Conservation (phyloP, 2,888 invertebrate species). For the Oscheius sp. region DNA sequence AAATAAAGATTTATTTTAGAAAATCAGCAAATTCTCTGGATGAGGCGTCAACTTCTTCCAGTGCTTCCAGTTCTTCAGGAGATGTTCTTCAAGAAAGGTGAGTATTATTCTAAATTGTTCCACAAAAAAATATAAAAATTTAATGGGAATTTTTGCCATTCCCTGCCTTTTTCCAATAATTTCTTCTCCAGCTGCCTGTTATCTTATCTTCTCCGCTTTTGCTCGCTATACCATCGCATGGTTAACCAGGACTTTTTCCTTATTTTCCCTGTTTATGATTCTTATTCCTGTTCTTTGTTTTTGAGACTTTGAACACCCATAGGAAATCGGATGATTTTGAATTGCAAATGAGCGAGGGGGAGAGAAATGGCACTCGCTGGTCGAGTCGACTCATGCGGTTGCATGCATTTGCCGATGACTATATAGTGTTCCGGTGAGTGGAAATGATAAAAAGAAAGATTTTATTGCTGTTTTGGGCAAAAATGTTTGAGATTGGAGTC, state of each 20-base stretch:
- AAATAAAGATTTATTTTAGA: not conserved
- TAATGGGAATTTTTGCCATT: too few relatives aligned
- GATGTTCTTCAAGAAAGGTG: slow-evolving; percentile 15
- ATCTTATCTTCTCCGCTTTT: slow-evolving; percentile 20
- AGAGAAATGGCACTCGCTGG: too few relatives aligned
- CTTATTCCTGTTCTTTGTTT: slow-evolving; percentile 3
- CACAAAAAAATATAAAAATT: not conserved
- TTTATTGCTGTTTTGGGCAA: not conserved
- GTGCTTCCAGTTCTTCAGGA: slow-evolving; percentile 14
- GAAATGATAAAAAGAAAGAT: not conserved
- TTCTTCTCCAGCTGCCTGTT: not conserved
- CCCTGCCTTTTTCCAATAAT: not conserved
- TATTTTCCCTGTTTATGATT: not conserved
- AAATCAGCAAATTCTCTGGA: slow-evolving; percentile 12
- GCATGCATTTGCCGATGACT: slow-evolving; percentile 7
- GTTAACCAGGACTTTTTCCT: not conserved
- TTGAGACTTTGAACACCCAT: not conserved
- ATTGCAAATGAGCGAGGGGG: slow-evolving; percentile 7
- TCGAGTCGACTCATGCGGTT: slow-evolving; percentile 21
- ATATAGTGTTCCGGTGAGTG: slow-evolving; percentile 26
- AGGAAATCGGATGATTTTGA: slow-evolving; percentile 6
- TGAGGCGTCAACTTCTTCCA: slow-evolving; percentile 19
- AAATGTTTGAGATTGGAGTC: too few relatives aligned
- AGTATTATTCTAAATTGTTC: not conserved
- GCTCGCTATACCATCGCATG: slow-evolving; percentile 5